Percentiles rank a stretch among this genome's conserved stretches.
phyloP scores from a whole-genome alignment of 2,888 invertebrate genomes.

The Prionchulus punctatus region DNA sequence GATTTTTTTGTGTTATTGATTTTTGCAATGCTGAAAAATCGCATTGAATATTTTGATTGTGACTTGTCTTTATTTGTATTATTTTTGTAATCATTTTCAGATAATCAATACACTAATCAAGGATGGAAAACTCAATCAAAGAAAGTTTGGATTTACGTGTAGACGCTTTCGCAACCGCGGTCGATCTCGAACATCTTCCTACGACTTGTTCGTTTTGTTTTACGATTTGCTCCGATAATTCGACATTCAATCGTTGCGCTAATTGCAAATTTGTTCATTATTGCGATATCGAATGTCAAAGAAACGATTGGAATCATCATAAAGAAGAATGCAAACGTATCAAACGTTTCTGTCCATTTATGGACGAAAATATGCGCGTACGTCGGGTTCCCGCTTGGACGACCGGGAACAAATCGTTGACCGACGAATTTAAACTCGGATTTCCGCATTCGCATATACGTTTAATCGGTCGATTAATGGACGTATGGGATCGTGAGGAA shows the following conservation, averaged over 20 bases:
- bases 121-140: no score
- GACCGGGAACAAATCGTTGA: not conserved
- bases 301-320: constrained; percentile 13
- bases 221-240: not conserved
- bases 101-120: no score
- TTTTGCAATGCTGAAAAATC: no score
- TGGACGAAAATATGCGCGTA: not conserved
- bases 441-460: not conserved
- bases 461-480: not conserved
- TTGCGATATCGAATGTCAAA: constrained; percentile 13
- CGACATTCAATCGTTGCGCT: constrained; percentile 6
- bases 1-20: no score
- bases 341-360: not conserved
- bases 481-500: not conserved
- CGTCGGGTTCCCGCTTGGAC: not conserved
- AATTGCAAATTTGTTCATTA: constrained; percentile 13
- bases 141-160: no score
- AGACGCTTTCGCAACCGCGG: not conserved
- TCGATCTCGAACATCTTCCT: not conserved
- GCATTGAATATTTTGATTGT: no score
- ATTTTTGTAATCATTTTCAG: no score
- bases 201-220: not conserved
- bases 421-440: no score
- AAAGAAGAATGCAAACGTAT: constrained; percentile 1
- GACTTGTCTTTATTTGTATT: no score